Evolutionary conservation across 1,140 invertebrate species (phyloP).

Genomic region (Geopemphigus sp.): DNA sequence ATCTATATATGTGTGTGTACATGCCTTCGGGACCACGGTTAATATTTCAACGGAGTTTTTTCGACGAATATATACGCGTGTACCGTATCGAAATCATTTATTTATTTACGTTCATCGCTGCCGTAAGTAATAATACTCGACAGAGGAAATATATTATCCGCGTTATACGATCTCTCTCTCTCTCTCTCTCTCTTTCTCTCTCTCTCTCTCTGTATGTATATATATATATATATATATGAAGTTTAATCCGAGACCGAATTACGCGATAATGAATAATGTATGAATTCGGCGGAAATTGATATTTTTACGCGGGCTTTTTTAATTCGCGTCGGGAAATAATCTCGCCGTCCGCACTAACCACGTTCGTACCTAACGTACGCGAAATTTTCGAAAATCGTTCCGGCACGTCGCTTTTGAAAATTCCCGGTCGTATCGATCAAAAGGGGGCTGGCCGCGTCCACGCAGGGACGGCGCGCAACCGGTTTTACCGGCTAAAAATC

Average conservation of each 20-base stretch:
- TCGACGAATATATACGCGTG: not conserved
- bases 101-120: not conserved
- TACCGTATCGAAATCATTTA: constrained; percentile 9
- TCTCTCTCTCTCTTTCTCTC: too few species aligned
- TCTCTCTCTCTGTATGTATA: too few species aligned
- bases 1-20: not conserved
- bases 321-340: too few species aligned
- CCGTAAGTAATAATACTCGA: not conserved
- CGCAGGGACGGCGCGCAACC: too few species aligned
- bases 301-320: not conserved
- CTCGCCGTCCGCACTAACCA: too few species aligned
- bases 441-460: too few species aligned
- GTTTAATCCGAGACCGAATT: constrained; percentile 23
- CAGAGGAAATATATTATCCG: not conserved
- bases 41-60: constrained; percentile 21
- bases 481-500: too few species aligned
- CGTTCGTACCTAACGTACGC: too few species aligned
- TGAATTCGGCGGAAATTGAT: not conserved
- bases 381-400: too few species aligned
- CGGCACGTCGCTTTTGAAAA: too few species aligned
- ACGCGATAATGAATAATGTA: constrained; percentile 23
- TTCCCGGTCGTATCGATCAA: too few species aligned
- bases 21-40: not conserved
- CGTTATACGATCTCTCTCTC: not conserved
- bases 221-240: too few species aligned